Evolutionary conservation across 2,113 vertebrate species (phyloP), one percentile per base, ranked within the genome.

Genomic region (Eidolon helvum): DNA sequence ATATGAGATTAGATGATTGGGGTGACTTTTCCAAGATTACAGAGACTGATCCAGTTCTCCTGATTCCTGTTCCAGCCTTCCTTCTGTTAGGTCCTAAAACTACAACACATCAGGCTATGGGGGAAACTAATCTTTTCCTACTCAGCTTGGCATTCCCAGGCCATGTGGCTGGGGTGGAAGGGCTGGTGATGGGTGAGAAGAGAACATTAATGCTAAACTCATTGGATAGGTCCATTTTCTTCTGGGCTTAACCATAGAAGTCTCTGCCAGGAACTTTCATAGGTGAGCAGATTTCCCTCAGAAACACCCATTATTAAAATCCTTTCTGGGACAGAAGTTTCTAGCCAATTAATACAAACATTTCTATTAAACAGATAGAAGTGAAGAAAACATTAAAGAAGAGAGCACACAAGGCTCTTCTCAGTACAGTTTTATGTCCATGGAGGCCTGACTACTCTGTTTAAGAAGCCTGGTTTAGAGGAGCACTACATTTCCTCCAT

Each of bases 401-500:
- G 21, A n/a, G 28, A 35, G 33, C 8, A 30, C 21, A 5, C 0
- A 12, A n/a, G 5, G 38, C 14, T 43, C 40, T 12, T 15, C 7
- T 63, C 19, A 11, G 66, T 9, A 11, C 0, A 24, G 30, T 4
- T 43, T 22, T 2, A 9, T 5, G 21, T 48, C 68, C 11, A 0
- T 9, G 5, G 5, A 69, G 33, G 30, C 33, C 85, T 5, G 5
- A 65, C 45, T 16, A 2, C 35, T 35, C 10, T 4, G 18, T 38
- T 7, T 48, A 24, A 33, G 30, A 55, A 50, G 33, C 5, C 59
- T 88, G 59, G 38, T 24, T 72, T 43, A 3, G 22, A 24, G 2
- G 7, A 45, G 33, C 1, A 2, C 24, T 35, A 1, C 21, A 18
- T 45, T 18, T 38, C n/a, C 16, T 26, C 4, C 0, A 1, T 55